Evolutionary conservation across 2,797 vertebrate genomes (phyloP).

Genomic region (Sebastes hopkinsi): DNA sequence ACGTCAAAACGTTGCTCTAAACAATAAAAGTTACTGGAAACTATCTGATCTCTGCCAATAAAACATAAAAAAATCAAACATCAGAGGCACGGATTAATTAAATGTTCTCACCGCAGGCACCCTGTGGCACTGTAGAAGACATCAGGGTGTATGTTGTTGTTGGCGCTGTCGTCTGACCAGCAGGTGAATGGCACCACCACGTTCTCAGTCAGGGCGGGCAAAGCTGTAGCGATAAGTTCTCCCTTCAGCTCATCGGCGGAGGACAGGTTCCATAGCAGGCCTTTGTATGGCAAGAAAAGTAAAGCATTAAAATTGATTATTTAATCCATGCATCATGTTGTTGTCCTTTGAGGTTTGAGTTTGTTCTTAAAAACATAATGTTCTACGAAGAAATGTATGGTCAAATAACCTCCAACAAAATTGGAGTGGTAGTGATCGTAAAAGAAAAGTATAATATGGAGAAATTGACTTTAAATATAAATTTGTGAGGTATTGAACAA

Average conservation of each 20-base stretch:
- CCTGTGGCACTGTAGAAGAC: constrained; percentile 92
- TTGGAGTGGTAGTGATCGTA: not conserved
- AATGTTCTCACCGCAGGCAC: constrained; percentile 87
- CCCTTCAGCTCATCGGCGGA: constrained; percentile 87
- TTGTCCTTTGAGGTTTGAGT: not conserved
- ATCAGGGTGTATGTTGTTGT: constrained; percentile 84
- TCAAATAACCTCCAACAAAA: not conserved
- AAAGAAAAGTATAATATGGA: not conserved
- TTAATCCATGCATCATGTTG: not conserved
- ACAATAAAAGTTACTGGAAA: not conserved
- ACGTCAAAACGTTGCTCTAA: not conserved
- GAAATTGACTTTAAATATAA: not conserved
- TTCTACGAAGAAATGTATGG: not conserved
- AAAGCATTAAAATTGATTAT: not conserved
- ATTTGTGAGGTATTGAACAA: not conserved
- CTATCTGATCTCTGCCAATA: not conserved
- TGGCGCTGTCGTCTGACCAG: constrained; percentile 75
- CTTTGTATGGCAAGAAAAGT: constrained; percentile 61
- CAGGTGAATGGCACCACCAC: constrained; percentile 89
- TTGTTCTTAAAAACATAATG: not conserved
- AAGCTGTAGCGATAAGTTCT: constrained; percentile 83
- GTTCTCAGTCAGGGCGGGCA: constrained; percentile 87
- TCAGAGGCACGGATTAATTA: not conserved
- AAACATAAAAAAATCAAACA: not conserved
- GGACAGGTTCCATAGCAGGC: constrained; percentile 97